These are phyloP conservation scores for Chalcis sispes DNA, from an alignment of 2,888 invertebrate genomes.

Conservation along the genomic window DNA sequence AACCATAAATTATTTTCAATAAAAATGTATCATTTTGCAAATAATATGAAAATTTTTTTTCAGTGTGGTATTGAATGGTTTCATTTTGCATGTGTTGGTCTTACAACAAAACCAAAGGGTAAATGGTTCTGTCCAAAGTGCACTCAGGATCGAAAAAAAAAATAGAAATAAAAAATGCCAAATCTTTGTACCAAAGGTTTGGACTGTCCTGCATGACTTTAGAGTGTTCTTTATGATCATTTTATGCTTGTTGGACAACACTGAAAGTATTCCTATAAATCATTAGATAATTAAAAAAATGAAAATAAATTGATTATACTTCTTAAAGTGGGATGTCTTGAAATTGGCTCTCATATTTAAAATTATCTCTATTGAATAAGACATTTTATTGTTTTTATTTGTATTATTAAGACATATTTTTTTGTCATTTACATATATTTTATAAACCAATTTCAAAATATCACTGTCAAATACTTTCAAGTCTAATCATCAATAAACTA, in stretches of 20 bases:
- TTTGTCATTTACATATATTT: slow-evolving; percentile 52
- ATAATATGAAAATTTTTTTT: slow-evolving; percentile 64
- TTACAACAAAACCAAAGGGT: slow-evolving; percentile 94
- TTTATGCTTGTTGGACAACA: slow-evolving; percentile 40
- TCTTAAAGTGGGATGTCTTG: slow-evolving; percentile 42
- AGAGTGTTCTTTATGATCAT: slow-evolving; percentile 43
- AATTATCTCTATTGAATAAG: slow-evolving; percentile 51
- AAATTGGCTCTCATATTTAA: slow-evolving; percentile 38
- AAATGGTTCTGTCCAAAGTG: slow-evolving; percentile 91
- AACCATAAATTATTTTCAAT: not conserved
- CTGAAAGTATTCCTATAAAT: slow-evolving; percentile 52
- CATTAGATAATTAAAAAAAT: slow-evolving; percentile 37
- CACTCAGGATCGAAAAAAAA: slow-evolving; percentile 77
- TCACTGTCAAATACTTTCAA: slow-evolving; percentile 39
- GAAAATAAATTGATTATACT: slow-evolving; percentile 34
- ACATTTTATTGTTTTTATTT: slow-evolving; percentile 39
- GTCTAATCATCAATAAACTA: slow-evolving; percentile 35
- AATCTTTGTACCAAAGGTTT: slow-evolving; percentile 48
- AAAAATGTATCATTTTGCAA: slow-evolving; percentile 12
- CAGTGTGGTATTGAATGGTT: slow-evolving; percentile 95
- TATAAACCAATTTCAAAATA: slow-evolving; percentile 48
- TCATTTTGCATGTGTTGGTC: slow-evolving; percentile 95
- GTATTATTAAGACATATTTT: slow-evolving; percentile 51
- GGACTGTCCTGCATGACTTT: slow-evolving; percentile 37
- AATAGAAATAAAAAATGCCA: slow-evolving; percentile 66